Evolutionary conservation across 2,888 invertebrate species (phyloP).

Genomic region (Thera obeliscata): DNA sequence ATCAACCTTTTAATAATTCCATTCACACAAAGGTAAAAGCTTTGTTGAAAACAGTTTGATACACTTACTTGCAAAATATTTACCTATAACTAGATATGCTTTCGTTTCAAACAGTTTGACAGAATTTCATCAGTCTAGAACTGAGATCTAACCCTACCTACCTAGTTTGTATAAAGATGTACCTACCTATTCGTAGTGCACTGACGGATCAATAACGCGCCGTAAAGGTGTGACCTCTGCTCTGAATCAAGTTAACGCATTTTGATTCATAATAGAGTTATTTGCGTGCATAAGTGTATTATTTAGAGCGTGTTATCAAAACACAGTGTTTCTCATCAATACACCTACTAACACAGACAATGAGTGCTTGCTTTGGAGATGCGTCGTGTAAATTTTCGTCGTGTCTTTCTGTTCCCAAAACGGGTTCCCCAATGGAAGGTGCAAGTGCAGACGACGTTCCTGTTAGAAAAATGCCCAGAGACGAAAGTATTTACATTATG

Average conservation of each 20-base stretch:
- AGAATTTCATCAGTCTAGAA: slow-evolving; percentile 25
- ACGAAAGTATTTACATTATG: slow-evolving; percentile 67
- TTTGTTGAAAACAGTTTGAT: background rate
- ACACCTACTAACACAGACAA: slow-evolving; percentile 7
- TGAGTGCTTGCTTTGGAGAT: slow-evolving; percentile 20
- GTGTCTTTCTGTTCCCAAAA: slow-evolving; percentile 40
- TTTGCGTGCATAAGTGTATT: slow-evolving; percentile 7
- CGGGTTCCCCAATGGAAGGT: slow-evolving; percentile 55
- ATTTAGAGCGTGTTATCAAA: slow-evolving; percentile 18
- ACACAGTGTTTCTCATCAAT: slow-evolving; percentile 24
- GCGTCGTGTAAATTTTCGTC: slow-evolving; percentile 22
- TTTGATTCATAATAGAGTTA: slow-evolving; percentile 3
- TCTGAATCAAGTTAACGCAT: background rate
- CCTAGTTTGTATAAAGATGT: slow-evolving; percentile 8
- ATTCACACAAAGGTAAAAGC: background rate
- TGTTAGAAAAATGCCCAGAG: slow-evolving; percentile 54
- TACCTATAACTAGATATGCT: background rate
- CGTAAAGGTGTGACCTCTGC: background rate
- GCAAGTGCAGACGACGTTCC: slow-evolving; percentile 64
- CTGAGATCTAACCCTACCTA: slow-evolving; percentile 8
- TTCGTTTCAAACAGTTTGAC: slow-evolving; percentile 14
- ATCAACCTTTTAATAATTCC: no score
- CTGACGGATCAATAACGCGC: slow-evolving; percentile 18
- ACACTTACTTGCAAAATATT: background rate
- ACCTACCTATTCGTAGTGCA: slow-evolving; percentile 12